Conservation (phyloP, 2,888 invertebrate species). For the Crossocerus cetratus region DNA sequence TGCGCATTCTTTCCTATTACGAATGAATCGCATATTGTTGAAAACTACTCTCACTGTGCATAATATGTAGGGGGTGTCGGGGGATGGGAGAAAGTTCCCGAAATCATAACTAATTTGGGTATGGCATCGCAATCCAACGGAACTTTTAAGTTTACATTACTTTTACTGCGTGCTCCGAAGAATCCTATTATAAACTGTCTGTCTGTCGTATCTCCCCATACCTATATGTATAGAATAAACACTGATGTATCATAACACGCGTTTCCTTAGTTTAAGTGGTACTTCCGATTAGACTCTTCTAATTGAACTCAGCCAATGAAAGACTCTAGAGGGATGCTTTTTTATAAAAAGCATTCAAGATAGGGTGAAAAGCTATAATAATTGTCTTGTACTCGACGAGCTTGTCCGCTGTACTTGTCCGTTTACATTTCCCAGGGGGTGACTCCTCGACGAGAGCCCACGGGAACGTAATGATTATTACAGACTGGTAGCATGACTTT, state of each 20-base stretch:
- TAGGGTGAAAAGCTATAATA: not conserved
- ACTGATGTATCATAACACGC: constrained; percentile 50
- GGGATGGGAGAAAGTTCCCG: constrained; percentile 26
- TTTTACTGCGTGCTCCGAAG: constrained; percentile 57
- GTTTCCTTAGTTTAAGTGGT: constrained; percentile 44
- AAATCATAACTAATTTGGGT: constrained; percentile 32
- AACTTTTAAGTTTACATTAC: constrained; percentile 61
- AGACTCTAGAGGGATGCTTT: constrained; percentile 14
- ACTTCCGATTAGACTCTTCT: constrained; percentile 36
- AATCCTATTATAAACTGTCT: constrained; percentile 46
- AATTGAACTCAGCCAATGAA: constrained; percentile 41
- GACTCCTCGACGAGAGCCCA: no score
- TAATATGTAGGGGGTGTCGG: constrained; percentile 37
- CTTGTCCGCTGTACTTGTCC: constrained; percentile 5
- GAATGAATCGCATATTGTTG: constrained; percentile 23
- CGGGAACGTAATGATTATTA: no score
- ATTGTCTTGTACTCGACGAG: constrained; percentile 31
- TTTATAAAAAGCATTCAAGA: not conserved
- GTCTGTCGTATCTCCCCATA: constrained; percentile 36
- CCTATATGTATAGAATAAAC: constrained; percentile 50
- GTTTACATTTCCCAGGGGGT: no score
- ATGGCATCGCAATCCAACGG: constrained; percentile 31
- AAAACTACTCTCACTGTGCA: constrained; percentile 57
- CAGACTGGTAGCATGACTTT: no score
- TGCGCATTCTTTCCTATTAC: constrained; percentile 37